Conservation (phyloP, 2,797 vertebrate genomes). For the Enteromius mattozi region DNA sequence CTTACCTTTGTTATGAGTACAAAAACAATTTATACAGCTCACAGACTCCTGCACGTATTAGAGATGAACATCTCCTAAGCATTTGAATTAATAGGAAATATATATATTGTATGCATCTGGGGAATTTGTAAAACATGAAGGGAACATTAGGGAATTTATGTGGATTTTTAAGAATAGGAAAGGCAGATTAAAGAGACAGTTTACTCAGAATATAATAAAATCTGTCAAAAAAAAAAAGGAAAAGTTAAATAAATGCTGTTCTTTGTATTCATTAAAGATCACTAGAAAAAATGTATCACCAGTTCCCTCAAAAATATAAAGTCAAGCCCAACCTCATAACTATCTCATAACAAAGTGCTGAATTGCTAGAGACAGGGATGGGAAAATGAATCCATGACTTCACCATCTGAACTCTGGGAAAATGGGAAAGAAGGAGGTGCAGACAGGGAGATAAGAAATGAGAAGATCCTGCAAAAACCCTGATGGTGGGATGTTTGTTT, state of each 20-base stretch:
- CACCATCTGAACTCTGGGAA: conserved; percentile 61
- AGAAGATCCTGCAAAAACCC: conserved; percentile 12
- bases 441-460: conserved; percentile 25
- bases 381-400: conserved; percentile 64
- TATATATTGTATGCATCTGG: neutral
- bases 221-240: neutral
- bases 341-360: conserved; percentile 44
- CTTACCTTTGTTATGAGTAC: conserved; percentile 67
- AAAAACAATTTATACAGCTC: conserved; percentile 73
- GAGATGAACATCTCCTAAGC: neutral
- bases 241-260: neutral
- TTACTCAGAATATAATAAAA: neutral
- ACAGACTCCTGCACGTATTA: conserved; percentile 59
- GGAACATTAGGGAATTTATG: neutral
- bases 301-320: neutral
- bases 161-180: neutral
- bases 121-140: conserved; percentile 15
- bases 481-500: conserved; percentile 31
- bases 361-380: conserved; percentile 63
- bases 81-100: neutral
- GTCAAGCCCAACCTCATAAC: neutral
- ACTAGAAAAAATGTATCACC: neutral
- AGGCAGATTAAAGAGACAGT: neutral
- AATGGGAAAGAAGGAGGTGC: neutral
- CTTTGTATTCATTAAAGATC: neutral